These are phyloP conservation scores for Mormyrus hasselquistii DNA, from an alignment of 2,797 vertebrate species.

Conservation along the genomic window DNA sequence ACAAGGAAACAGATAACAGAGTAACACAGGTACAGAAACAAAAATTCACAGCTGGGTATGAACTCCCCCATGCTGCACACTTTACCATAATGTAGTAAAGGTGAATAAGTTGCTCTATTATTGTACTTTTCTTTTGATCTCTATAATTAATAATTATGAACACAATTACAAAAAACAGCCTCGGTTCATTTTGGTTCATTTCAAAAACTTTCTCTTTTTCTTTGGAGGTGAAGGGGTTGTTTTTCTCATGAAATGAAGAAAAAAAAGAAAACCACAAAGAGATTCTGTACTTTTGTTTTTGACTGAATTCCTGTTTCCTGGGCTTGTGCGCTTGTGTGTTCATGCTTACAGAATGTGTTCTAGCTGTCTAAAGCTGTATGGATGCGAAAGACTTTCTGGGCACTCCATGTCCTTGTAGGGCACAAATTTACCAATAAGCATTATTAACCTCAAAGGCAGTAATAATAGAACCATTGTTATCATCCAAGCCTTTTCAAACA, in stretches of 20 bases:
- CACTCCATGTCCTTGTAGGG: not conserved
- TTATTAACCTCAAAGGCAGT: not conserved
- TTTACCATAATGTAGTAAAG: not conserved
- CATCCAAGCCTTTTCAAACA: not conserved
- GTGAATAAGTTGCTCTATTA: not conserved
- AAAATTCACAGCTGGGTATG: too few relatives aligned
- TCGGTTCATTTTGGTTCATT: conserved; percentile 10
- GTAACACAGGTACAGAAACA: not conserved
- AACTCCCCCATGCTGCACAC: too few relatives aligned
- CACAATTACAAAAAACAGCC: not conserved
- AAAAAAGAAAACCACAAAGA: conserved; percentile 46
- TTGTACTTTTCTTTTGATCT: not conserved
- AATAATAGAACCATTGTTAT: not conserved
- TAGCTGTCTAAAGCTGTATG: not conserved
- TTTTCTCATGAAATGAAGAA: conserved; percentile 37
- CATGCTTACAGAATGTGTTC: not conserved
- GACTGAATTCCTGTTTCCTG: conserved; percentile 53
- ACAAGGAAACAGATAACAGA: not conserved
- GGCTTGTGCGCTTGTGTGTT: not conserved
- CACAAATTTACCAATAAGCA: not conserved
- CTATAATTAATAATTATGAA: not conserved
- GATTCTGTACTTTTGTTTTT: conserved; percentile 47
- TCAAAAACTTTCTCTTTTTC: conserved; percentile 20
- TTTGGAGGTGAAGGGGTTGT: conserved; percentile 19
- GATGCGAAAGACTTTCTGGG: not conserved